Conservation (phyloP, 2,797 vertebrate species). For the Cynopterus sphinx region DNA sequence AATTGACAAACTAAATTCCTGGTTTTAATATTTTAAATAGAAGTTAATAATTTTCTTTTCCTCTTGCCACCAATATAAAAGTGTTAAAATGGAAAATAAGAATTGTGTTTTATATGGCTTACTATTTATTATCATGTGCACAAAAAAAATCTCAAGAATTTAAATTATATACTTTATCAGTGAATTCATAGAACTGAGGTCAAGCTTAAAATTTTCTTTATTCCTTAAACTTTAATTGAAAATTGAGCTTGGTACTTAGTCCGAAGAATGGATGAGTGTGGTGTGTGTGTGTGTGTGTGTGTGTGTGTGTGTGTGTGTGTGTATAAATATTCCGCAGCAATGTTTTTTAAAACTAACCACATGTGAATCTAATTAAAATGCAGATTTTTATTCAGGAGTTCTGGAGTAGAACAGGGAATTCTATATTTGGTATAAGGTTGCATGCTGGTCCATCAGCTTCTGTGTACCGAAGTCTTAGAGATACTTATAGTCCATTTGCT, state of each 20-base stretch:
- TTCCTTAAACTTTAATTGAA: background rate
- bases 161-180: background rate
- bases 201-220: background rate
- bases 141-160: background rate
- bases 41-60: background rate
- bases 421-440: background rate
- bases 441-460: fast-evolving
- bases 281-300: too few species aligned
- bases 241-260: background rate
- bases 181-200: background rate
- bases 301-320: too few species aligned
- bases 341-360: background rate
- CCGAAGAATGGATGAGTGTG: background rate
- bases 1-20: background rate
- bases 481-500: background rate
- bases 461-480: background rate
- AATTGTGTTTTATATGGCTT: background rate
- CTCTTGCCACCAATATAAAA: background rate
- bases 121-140: background rate
- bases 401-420: background rate
- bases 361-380: background rate
- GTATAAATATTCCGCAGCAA: background rate
- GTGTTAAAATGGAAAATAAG: background rate
- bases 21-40: background rate
- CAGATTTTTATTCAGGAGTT: background rate